phyloP scores from a whole-genome alignment of 2,113 vertebrate species.

The Thalassarche chlororhynchos region DNA sequence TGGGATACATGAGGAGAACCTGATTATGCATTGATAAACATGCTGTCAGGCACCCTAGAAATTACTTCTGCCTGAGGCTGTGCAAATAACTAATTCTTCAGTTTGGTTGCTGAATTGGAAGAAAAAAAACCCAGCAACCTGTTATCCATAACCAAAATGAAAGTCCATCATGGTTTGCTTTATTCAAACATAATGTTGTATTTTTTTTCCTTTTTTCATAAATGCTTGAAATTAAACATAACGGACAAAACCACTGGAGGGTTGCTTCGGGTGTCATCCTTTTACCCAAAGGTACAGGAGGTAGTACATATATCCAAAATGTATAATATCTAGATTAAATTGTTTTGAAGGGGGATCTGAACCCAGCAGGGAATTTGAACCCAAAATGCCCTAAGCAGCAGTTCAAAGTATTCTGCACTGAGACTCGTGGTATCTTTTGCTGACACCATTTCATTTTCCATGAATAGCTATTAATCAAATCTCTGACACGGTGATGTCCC shows the following conservation, averaged over 20 bases:
- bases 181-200: neutral
- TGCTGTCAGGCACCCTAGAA: neutral
- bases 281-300: neutral
- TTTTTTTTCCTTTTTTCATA: neutral
- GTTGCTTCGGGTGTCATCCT: neutral
- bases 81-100: neutral
- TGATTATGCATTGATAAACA: neutral
- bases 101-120: neutral
- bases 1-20: neutral
- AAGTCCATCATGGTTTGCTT: neutral
- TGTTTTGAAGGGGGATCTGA: neutral
- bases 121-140: neutral
- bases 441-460: neutral
- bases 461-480: neutral
- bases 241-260: neutral
- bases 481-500: neutral
- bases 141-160: neutral
- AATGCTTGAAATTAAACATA: neutral
- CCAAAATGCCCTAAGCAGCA: neutral
- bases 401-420: neutral
- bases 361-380: neutral
- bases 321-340: neutral
- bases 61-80: neutral
- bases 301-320: neutral
- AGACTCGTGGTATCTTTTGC: neutral